Base-by-base conservation (phyloP, 2,888 invertebrate species). In the Synergus umbraculus region DNA sequence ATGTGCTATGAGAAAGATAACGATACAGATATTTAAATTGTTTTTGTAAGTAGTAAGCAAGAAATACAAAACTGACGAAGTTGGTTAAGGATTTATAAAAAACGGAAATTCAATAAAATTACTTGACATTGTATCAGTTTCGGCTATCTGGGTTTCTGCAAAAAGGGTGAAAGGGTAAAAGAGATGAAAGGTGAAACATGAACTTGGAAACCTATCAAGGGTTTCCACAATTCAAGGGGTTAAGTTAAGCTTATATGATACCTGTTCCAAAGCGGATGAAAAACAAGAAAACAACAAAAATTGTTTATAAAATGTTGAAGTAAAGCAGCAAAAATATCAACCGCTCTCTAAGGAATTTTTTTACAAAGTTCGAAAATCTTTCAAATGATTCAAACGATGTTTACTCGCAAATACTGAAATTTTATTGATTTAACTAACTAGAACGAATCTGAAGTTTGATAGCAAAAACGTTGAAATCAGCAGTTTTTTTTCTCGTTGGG, bases 201-300 rank as follows among this genome's bases (percentile, higher is more conserved):
- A 90, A 87, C 86, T 87, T 83, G 73, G 90, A 90, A 90, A 88
- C 90, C 90, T 81, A 77, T 85, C 86, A 88, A 88, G 85, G 82
- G 83, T 86, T 82, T 82, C 83, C 84, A 82, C 85, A 87, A 88
- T 87, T 89, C 86, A 83, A 82, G 83, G 87, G 88, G 88, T 88
- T 87, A 88, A 88, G 86, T 86, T 87, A 88, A 88, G 86, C 87
- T 85, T 78, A 79, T 77, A 80, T 83, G 79, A 86, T 84, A 84
- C 81, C 81, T 79, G 78, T 79, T 78, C 79, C 79, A 81, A 80
- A 78, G 60, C 37, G 4, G 22, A 37, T 37, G 37, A 69, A 58
- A 41, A 78, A 58, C 18, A 73, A 29, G 29, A 22, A n/a, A 13
- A 64, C 44, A 79, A 8, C 37, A 65, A 22, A 46, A 69, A 22